Conservation (phyloP, 2,113 vertebrate species). For the Bubo bubo region DNA sequence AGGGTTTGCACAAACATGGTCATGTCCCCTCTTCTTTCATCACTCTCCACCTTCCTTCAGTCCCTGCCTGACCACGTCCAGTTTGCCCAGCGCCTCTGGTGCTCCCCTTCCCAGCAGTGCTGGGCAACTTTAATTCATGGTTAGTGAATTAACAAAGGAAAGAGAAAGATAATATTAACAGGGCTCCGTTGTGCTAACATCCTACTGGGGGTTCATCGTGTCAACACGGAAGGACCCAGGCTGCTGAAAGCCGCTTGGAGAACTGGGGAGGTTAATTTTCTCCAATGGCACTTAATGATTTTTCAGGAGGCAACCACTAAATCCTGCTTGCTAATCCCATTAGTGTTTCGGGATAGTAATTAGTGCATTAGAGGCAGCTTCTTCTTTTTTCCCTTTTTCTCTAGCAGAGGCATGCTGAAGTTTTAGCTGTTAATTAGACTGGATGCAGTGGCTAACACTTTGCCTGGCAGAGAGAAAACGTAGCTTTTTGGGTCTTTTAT, state of each 20-base stretch:
- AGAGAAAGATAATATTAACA: not conserved
- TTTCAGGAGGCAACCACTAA: constrained; percentile 47
- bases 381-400: not conserved
- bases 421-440: not conserved
- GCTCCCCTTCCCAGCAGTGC: not conserved
- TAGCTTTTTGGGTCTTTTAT: not conserved
- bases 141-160: not conserved
- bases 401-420: not conserved
- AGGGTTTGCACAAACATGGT: not conserved
- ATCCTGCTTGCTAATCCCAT: constrained; percentile 39
- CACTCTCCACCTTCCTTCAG: not conserved
- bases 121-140: not conserved
- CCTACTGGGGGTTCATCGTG: not conserved
- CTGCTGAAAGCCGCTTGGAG: not conserved
- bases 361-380: not conserved
- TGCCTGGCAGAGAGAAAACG: not conserved
- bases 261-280: constrained; percentile 42
- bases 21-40: not conserved
- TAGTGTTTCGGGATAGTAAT: not conserved
- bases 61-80: not conserved
- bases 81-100: not conserved
- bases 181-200: not conserved
- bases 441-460: not conserved
- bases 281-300: constrained; percentile 46
- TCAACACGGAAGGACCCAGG: not conserved